Conservation (phyloP, 2,113 vertebrate species). For the Lethenteron camtschaticum region DNA sequence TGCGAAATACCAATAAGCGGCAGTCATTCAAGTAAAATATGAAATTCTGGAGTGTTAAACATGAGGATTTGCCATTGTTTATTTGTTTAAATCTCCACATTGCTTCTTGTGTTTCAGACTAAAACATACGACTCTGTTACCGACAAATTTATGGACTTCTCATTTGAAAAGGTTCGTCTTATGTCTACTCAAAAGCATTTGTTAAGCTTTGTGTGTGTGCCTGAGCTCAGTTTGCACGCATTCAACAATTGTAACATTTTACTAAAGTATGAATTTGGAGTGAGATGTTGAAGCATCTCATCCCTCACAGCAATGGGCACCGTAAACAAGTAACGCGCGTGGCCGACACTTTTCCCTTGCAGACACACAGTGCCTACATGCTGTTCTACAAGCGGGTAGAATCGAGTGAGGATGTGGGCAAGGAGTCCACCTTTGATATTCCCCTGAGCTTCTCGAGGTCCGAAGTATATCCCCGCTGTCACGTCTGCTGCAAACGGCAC, state of each 20-base stretch:
- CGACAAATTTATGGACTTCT: conserved; percentile 99
- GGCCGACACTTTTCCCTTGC: conserved; percentile 13
- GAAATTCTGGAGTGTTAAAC: too few species aligned
- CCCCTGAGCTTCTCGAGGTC: conserved; percentile 94
- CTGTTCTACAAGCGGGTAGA: conserved; percentile 95
- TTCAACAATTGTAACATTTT: neutral
- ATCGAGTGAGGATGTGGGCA: conserved; percentile 74
- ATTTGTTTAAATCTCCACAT: neutral
- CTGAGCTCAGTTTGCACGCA: too few species aligned
- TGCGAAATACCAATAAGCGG: too few species aligned
- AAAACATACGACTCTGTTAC: conserved; percentile 98
- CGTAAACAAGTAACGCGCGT: too few species aligned
- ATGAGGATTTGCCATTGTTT: too few species aligned
- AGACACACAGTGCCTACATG: conserved; percentile 99
- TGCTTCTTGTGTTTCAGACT: conserved; percentile 34
- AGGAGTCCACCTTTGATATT: conserved; percentile 81
- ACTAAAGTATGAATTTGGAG: neutral
- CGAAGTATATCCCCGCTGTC: neutral
- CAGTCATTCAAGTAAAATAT: too few species aligned
- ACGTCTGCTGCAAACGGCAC: too few species aligned
- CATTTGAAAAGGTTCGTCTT: conserved; percentile 78
- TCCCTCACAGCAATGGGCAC: too few species aligned
- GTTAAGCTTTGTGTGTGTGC: too few species aligned
- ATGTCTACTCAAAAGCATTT: too few species aligned
- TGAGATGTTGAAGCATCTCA: neutral